Conservation (phyloP, 2,113 vertebrate genomes). For the Chaetura pelagica region DNA sequence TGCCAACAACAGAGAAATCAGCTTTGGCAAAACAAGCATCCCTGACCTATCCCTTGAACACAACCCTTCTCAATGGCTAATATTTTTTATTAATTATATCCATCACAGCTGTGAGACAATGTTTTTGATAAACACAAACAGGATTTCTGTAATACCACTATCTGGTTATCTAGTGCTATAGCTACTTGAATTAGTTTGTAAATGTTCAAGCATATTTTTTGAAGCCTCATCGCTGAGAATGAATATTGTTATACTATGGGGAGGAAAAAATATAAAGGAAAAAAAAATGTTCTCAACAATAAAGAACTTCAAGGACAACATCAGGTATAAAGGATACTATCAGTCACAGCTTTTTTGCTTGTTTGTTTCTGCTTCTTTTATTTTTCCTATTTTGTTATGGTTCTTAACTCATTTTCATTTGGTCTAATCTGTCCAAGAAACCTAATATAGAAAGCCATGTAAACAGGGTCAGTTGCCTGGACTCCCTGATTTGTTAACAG, state of each 20-base stretch:
- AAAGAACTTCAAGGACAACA: neutral
- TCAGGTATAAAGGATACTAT: no score
- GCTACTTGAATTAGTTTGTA: neutral
- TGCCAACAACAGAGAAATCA: neutral
- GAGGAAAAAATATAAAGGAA: neutral
- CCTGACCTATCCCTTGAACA: neutral
- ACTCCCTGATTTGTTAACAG: neutral
- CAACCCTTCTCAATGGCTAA: neutral
- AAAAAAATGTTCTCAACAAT: fast-evolving
- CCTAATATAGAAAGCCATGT: neutral
- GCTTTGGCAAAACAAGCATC: neutral
- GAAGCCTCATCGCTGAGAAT: neutral
- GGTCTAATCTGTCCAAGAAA: neutral
- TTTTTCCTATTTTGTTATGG: neutral
- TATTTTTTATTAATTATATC: neutral
- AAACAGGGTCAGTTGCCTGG: neutral
- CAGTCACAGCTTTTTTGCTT: neutral
- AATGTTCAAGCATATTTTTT: neutral
- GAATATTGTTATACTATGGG: fast-evolving
- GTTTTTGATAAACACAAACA: fast-evolving
- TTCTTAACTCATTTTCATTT: neutral
- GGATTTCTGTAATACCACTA: neutral
- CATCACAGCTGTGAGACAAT: neutral
- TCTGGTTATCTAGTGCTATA: neutral
- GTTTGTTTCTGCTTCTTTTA: no score